A percentile compares a stretch with the other conserved stretches of the same genome.
phyloP scores from a whole-genome alignment of 2,797 vertebrate species.

The Fringilla coelebs region DNA sequence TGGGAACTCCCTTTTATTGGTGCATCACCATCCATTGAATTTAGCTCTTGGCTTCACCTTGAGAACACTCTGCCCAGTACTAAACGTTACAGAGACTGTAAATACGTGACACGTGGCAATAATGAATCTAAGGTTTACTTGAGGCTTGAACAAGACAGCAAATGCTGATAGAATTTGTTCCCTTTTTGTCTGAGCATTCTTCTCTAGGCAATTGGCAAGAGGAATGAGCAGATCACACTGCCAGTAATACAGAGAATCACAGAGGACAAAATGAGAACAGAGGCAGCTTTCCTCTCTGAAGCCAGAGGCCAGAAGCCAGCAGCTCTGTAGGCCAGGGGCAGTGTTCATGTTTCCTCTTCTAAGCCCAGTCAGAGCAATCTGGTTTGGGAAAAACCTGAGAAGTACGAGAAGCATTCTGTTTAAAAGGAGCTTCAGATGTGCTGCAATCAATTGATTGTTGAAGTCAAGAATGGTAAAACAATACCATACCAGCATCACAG shows the following conservation, averaged over 20 bases:
- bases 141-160: neutral
- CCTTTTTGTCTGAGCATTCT: neutral
- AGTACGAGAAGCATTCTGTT: neutral
- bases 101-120: neutral
- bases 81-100: neutral
- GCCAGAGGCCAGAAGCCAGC: neutral
- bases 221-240: neutral
- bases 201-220: neutral
- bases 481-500: neutral
- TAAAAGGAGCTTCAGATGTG: neutral
- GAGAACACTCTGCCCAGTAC: slow-evolving; percentile 5
- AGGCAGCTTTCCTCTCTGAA: neutral
- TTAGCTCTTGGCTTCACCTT: slow-evolving; percentile 41
- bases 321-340: neutral
- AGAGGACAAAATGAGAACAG: neutral
- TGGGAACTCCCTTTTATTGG: slow-evolving; percentile 1
- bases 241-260: neutral
- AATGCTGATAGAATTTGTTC: neutral
- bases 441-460: neutral
- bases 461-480: neutral
- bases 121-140: neutral
- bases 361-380: neutral
- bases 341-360: neutral
- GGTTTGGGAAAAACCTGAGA: neutral
- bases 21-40: neutral